Evolutionary conservation across 2,797 vertebrate species (phyloP), one percentile per base, ranked within the genome.

Genomic region (Halcyon leucocephala): DNA sequence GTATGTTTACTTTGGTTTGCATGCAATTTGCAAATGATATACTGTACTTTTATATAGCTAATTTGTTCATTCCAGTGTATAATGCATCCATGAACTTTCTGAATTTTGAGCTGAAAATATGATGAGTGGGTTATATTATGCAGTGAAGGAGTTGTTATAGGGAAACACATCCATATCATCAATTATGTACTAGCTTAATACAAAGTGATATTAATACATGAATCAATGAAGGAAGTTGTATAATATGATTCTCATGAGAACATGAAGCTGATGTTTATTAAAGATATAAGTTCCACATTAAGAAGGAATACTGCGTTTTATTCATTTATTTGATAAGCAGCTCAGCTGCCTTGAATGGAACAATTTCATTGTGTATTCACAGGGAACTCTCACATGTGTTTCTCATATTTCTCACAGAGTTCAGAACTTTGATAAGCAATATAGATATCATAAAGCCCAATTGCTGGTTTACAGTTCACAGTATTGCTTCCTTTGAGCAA

Each of bases 121-220:
- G 96, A 91, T 96, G 95, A 96, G 96, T 96, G 82, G 89, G 31
- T 92, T 97, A 83, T 94, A 87, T 96, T 97, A 84, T 92, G 62
- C 86, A 86, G 61, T 49, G 69, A 97, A 97, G 82, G 91, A 89
- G 64, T 6, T 89, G 77, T 89, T 96, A 95, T 85, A 76, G 55
- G 76, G 96, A 97, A 96, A 95, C 79, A 57, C 78, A 77, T 86
- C 52, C 55, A 77, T 82, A 83, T 90, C 81, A 97, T 97, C 95
- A 97, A 90, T 94, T 97, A 93, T 84, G 71, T 92, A 96, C 84
- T 66, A 96, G 86, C 83, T 79, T 93, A 92, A 94, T 93, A 96
- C 90, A 94, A 95, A 95, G 94, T 83, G 41, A 73, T 97, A 95
- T 96, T 97, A 95, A 95, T 96, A 89, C 44, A 95, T 95, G 96